Evolutionary conservation across 2,888 invertebrate genomes (phyloP), one percentile per base, ranked within the genome.

Genomic region (Neoaliturus tenellus): DNA sequence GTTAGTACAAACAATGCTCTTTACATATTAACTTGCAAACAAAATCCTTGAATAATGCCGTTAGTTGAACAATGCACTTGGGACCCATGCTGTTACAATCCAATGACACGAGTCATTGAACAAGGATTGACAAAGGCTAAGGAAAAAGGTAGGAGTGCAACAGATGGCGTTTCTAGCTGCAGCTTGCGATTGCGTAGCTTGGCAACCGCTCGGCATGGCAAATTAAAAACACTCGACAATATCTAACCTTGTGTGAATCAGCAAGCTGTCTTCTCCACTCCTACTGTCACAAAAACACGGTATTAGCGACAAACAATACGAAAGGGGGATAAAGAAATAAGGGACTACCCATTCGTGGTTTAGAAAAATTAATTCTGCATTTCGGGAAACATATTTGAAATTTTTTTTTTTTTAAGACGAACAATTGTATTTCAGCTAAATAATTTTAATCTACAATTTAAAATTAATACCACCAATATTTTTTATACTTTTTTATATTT

Each of bases 281-380:
- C 62, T 62, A 62, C 62, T 62, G 62, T 17, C 55, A 62, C 62
- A 62, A 31, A 62, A 62, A 62, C 62, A 62, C 31, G 8, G 62
- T 28, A 62, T 62, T 62, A 62, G 12, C n/a, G n/a, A 44, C 12
- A 12, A 39, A 8, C 39, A 39, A 39, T 39, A 39, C 8, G 44
- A 14, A 2, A 12, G 12, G 17, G 17, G 8, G 44, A 17, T 14
- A 44, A 44, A 14, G 17, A 44, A 44, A 44, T 12, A 44, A 44
- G 17, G 12, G 10, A 44, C 10, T 35, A 44, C 10, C 44, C 44
- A 44, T 44, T 44, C 12, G 44, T 44, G 17, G 10, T 44, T 14
- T 44, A 2, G 17, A 44, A 44, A 44, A 44, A 44, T 44, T 39
- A 39, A 12, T 5, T 39, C 12, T 8, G 39, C 39, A 8, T 39